Evolutionary conservation across 2,797 vertebrate genomes (phyloP).

Genomic region (Danio choprae): DNA sequence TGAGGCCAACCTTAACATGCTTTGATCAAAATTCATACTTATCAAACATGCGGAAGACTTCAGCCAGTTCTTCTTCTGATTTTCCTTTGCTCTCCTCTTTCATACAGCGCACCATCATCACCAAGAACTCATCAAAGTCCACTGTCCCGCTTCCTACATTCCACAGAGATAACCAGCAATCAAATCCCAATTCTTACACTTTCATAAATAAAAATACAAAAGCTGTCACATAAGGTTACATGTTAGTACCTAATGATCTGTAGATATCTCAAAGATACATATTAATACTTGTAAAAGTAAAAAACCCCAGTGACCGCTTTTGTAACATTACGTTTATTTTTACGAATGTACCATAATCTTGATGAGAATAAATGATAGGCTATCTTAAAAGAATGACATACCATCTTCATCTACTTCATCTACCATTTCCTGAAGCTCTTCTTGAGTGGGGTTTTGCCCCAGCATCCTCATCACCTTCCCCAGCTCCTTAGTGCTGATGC

Average conservation of each 20-base stretch:
- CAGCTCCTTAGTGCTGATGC: constrained; percentile 85
- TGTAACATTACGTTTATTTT: neutral
- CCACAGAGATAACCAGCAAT: neutral
- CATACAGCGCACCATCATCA: constrained; percentile 99
- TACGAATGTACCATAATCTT: neutral
- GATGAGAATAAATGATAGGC: neutral
- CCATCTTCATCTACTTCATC: constrained; percentile 98
- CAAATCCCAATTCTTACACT: neutral
- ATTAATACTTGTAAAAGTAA: too few relatives aligned
- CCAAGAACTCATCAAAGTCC: constrained; percentile 97
- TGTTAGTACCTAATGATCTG: too few relatives aligned
- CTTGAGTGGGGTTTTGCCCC: constrained; percentile 96
- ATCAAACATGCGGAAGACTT: constrained; percentile 98
- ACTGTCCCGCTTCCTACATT: constrained; percentile 92
- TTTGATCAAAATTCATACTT: constrained; percentile 68
- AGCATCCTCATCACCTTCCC: constrained; percentile 91
- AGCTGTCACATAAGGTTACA: too few relatives aligned
- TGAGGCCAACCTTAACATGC: neutral
- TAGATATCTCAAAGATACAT: too few relatives aligned
- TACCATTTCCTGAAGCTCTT: constrained; percentile 98
- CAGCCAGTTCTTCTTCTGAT: constrained; percentile 94
- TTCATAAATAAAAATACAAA: too few relatives aligned
- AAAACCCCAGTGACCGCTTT: neutral
- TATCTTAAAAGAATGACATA: constrained; percentile 62
- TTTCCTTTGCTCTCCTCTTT: constrained; percentile 99